phyloP scores from a whole-genome alignment of 2,797 vertebrate genomes.

The Rhabdophis nuchalis region DNA sequence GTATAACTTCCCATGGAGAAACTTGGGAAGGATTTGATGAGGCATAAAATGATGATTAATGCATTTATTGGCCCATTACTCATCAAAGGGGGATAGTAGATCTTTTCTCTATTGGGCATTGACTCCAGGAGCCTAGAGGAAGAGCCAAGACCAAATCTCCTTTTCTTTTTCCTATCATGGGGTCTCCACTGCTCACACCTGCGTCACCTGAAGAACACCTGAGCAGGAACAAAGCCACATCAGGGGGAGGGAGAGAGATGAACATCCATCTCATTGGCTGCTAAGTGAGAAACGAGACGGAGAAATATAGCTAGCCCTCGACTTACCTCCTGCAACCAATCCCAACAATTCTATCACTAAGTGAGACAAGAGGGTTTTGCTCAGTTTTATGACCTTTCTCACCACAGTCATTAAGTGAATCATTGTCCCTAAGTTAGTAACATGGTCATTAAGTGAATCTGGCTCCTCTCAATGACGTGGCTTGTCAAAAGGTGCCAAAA shows the following conservation, averaged over 20 bases:
- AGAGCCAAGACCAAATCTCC: constrained; percentile 63
- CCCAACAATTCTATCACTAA: neutral
- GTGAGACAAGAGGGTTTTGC: neutral
- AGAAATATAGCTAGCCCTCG: constrained; percentile 65
- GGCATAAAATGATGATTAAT: constrained; percentile 99
- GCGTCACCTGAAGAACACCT: constrained; percentile 78
- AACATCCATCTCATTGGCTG: constrained; percentile 75
- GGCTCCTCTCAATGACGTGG: no score
- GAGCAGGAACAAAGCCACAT: constrained; percentile 69
- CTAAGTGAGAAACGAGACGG: constrained; percentile 78
- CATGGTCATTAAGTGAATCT: no score
- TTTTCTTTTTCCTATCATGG: constrained; percentile 10
- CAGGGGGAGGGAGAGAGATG: constrained; percentile 73
- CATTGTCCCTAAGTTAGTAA: no score
- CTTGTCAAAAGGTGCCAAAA: no score
- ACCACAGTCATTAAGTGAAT: no score
- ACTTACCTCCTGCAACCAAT: neutral
- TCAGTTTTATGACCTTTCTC: neutral
- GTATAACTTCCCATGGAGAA: constrained; percentile 99
- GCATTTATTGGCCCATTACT: constrained; percentile 98
- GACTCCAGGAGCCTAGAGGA: constrained; percentile 67
- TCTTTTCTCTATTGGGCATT: constrained; percentile 78
- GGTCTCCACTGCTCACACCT: constrained; percentile 72
- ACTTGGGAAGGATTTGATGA: constrained; percentile 99
- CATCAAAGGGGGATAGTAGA: constrained; percentile 92